phyloP scores from a whole-genome alignment of 2,888 invertebrate genomes.

The Apamea monoglypha region DNA sequence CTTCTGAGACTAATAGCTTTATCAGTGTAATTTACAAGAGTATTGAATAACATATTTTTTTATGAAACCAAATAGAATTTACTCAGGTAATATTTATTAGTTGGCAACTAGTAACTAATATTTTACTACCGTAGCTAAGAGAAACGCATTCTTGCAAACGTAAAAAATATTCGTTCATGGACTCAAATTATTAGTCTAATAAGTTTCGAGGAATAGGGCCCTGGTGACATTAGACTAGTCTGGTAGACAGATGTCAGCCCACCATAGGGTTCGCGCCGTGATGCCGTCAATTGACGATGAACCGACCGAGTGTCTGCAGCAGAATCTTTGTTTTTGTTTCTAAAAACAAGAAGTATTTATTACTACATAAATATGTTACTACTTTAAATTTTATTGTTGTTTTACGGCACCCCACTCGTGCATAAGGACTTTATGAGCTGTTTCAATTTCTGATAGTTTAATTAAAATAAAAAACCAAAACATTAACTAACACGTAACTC shows the following conservation, averaged over 20 bases:
- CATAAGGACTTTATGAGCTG: background rate
- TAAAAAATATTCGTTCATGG: too few species aligned
- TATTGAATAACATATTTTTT: too few species aligned
- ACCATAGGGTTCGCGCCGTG: conserved; percentile 41
- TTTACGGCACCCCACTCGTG: background rate
- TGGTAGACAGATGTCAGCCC: conserved; percentile 13
- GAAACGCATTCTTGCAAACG: too few species aligned
- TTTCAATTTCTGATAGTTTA: background rate
- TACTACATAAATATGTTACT: background rate
- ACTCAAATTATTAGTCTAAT: too few species aligned
- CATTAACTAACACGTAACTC: background rate
- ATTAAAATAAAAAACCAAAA: background rate
- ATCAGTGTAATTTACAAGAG: too few species aligned
- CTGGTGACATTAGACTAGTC: background rate
- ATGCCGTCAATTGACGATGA: conserved; percentile 32
- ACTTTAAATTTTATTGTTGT: background rate
- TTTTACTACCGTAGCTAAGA: too few species aligned
- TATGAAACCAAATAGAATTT: too few species aligned
- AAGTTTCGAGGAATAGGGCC: too few species aligned
- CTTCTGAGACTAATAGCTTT: too few species aligned
- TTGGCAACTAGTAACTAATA: too few species aligned
- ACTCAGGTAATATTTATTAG: too few species aligned
- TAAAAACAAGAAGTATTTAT: conserved; percentile 10
- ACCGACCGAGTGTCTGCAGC: conserved; percentile 14
- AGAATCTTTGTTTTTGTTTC: background rate